Evolutionary conservation across 2,797 vertebrate species (phyloP).

Genomic region (Etheostoma perlongum): DNA sequence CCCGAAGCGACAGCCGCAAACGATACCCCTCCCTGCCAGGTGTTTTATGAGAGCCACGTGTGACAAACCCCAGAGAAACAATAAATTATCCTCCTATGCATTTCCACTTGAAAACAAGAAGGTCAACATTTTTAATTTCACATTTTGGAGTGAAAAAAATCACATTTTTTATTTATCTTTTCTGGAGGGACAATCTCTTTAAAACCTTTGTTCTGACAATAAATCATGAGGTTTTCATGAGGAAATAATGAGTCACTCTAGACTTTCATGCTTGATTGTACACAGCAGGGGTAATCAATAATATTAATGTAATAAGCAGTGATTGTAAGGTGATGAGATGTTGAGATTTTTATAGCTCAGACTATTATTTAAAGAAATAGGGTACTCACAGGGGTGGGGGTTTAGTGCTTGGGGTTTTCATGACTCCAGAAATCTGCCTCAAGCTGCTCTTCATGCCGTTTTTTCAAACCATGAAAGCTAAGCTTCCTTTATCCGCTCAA

Average conservation of each 20-base stretch:
- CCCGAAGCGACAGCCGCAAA: neutral
- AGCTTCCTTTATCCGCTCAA: conserved; percentile 28
- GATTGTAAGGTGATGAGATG: conserved; percentile 58
- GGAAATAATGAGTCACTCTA: conserved; percentile 35
- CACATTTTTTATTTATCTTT: conserved; percentile 41
- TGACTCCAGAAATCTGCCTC: conserved; percentile 61
- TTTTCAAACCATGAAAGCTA: conserved; percentile 13
- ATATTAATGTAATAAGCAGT: conserved; percentile 56
- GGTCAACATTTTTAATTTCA: conserved; percentile 53
- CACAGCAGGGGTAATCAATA: conserved; percentile 11
- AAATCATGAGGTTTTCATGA: conserved; percentile 23
- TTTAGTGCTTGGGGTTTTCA: conserved; percentile 53
- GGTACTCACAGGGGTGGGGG: conserved; percentile 26
- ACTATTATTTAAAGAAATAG: conserved; percentile 42
- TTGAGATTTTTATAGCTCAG: conserved; percentile 67
- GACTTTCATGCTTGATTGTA: conserved; percentile 77
- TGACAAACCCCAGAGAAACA: conserved; percentile 76
- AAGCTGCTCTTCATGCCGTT: conserved; percentile 36
- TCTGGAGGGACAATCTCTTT: conserved; percentile 29
- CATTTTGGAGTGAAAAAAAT: conserved; percentile 49
- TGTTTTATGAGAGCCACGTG: conserved; percentile 98
- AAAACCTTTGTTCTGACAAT: conserved; percentile 28
- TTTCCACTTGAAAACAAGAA: conserved; percentile 61
- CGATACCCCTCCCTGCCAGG: conserved; percentile 73
- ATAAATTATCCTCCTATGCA: conserved; percentile 88